Conservation (phyloP, 2,113 vertebrate genomes). For the Microcebus lehilahytsara region DNA sequence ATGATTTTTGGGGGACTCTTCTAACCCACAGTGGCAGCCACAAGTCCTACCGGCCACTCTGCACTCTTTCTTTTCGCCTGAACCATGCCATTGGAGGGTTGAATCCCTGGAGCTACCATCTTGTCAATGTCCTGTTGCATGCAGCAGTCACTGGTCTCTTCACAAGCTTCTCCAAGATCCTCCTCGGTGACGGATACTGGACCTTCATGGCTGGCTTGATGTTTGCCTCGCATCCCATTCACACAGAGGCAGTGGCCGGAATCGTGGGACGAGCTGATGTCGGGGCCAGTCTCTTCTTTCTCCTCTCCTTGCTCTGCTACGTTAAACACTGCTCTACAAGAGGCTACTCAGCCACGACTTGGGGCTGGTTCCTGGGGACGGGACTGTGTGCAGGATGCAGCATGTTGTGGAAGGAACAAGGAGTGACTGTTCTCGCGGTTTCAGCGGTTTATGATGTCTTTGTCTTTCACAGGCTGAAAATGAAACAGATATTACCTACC, state of each 20-base stretch:
- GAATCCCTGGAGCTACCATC: conserved; percentile 97
- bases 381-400: conserved; percentile 93
- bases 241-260: conserved; percentile 96
- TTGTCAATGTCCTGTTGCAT: conserved; percentile 94
- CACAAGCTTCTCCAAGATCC: conserved; percentile 91
- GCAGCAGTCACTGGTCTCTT: conserved; percentile 93
- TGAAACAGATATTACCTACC: conserved; percentile 89
- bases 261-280: conserved; percentile 96
- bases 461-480: conserved; percentile 92
- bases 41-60: conserved; percentile 98
- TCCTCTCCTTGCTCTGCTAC: conserved; percentile 95
- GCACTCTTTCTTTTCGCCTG: conserved; percentile 97
- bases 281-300: conserved; percentile 95
- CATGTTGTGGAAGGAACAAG: conserved; percentile 99
- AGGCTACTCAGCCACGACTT: conserved; percentile 77
- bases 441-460: conserved; percentile 95
- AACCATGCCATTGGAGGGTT: conserved; percentile 94
- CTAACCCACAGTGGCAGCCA: conserved; percentile 99
- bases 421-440: conserved; percentile 96
- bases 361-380: conserved; percentile 91
- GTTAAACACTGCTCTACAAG: conserved; percentile 90
- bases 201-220: conserved; percentile 94
- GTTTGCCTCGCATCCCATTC: conserved; percentile 96
- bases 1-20: conserved; percentile 98
- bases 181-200: conserved; percentile 94